Evolutionary conservation across 2,888 invertebrate genomes (phyloP).

Genomic region (Euplexia lucipara): DNA sequence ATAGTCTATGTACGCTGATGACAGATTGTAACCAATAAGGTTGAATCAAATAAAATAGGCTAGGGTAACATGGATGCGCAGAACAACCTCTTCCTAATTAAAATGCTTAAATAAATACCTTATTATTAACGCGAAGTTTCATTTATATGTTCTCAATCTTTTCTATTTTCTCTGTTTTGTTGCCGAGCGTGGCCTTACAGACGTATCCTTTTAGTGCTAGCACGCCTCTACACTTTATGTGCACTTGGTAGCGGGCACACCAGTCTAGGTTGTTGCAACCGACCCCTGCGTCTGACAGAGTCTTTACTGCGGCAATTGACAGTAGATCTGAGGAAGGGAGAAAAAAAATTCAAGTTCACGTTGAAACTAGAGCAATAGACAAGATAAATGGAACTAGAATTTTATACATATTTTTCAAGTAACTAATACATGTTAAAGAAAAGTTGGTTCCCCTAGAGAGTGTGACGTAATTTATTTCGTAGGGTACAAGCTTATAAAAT

Average conservation of each 20-base stretch:
- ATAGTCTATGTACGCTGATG: no score
- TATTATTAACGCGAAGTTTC: slow-evolving; percentile 44
- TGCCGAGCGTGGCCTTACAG: slow-evolving; percentile 83
- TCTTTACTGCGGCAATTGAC: slow-evolving; percentile 88
- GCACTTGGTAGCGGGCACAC: slow-evolving; percentile 96
- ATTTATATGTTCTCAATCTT: slow-evolving; percentile 26
- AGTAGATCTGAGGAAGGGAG: slow-evolving; percentile 80
- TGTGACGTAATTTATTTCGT: no score
- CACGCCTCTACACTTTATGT: slow-evolving; percentile 97
- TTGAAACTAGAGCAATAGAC: no score
- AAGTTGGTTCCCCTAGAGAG: no score
- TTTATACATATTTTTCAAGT: no score
- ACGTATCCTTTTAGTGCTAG: slow-evolving; percentile 97
- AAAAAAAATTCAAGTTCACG: no score
- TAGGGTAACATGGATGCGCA: background rate
- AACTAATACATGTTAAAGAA: no score
- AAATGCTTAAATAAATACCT: slow-evolving; percentile 60
- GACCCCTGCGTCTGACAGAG: slow-evolving; percentile 87
- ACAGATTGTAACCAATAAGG: no score
- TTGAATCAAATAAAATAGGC: no score
- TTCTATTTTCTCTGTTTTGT: slow-evolving; percentile 54
- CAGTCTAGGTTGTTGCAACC: slow-evolving; percentile 92
- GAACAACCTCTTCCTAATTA: slow-evolving; percentile 13
- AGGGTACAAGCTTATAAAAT: no score
- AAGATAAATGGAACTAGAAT: no score